Evolutionary conservation across 2,113 vertebrate genomes (phyloP).

Genomic region (Ploceus nigricollis): DNA sequence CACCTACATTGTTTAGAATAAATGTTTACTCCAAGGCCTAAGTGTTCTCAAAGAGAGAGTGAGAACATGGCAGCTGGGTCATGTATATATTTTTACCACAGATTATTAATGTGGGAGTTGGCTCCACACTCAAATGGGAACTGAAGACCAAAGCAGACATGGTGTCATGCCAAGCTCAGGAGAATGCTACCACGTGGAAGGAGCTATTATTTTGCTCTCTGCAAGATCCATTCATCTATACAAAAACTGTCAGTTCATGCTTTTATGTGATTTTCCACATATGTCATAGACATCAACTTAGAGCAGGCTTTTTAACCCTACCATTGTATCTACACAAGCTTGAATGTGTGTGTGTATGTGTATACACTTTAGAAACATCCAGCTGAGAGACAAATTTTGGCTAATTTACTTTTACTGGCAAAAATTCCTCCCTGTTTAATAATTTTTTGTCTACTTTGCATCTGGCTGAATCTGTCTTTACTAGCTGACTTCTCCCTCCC

Average conservation of each 20-base stretch:
- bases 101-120: conserved; percentile 20
- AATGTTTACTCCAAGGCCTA: conserved; percentile 44
- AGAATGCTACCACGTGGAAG: conserved; percentile 21
- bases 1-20: conserved; percentile 20
- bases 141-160: conserved; percentile 31
- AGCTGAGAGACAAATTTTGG: neutral
- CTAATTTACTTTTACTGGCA: neutral
- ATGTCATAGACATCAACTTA: neutral
- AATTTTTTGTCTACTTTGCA: neutral
- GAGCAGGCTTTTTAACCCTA: neutral
- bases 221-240: neutral
- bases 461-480: neutral
- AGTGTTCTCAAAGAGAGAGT: neutral
- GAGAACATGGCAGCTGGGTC: conserved; percentile 27
- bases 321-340: neutral
- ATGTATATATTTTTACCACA: conserved; percentile 24
- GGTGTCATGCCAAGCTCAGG: neutral
- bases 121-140: neutral
- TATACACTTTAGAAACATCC: neutral
- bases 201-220: neutral
- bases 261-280: conserved; percentile 6
- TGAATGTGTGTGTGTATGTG: neutral
- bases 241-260: neutral
- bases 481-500: neutral
- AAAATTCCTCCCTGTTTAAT: neutral